phyloP scores from a whole-genome alignment of 2,113 vertebrate species.

The Raja brachyura region DNA sequence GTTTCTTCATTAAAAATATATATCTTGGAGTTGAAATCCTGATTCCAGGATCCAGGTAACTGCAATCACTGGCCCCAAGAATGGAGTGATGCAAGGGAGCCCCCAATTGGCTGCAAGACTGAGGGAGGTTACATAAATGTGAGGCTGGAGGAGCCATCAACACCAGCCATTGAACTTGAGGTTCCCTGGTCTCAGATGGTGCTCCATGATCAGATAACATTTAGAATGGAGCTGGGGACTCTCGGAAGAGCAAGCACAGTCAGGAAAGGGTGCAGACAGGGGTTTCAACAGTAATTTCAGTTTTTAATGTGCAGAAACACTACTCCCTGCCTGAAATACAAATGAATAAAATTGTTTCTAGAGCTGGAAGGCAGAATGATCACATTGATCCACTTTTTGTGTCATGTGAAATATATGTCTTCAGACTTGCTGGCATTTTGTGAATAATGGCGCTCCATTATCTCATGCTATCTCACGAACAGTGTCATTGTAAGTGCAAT shows the following conservation, averaged over 20 bases:
- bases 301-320: not conserved
- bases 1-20: too few relatives aligned
- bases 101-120: not conserved
- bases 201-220: not conserved
- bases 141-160: not conserved
- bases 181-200: not conserved
- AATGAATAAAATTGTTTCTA: not conserved
- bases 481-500: too few relatives aligned
- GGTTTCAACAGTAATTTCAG: not conserved
- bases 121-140: not conserved
- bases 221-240: not conserved
- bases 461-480: too few relatives aligned
- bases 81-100: not conserved
- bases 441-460: too few relatives aligned
- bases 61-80: not conserved
- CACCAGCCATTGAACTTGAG: too few relatives aligned
- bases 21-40: not conserved
- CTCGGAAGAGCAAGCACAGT: not conserved
- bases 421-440: slow-evolving; percentile 8
- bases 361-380: not conserved
- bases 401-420: not conserved
- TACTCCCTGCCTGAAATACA: not conserved
- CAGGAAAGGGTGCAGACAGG: not conserved
- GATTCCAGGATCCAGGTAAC: not conserved
- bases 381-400: not conserved